A percentile compares a stretch with the other conserved stretches of the same genome.
Evolutionary conservation across 1,140 invertebrate genomes (phyloP).

Genomic region (Neodiprion virginianus): DNA sequence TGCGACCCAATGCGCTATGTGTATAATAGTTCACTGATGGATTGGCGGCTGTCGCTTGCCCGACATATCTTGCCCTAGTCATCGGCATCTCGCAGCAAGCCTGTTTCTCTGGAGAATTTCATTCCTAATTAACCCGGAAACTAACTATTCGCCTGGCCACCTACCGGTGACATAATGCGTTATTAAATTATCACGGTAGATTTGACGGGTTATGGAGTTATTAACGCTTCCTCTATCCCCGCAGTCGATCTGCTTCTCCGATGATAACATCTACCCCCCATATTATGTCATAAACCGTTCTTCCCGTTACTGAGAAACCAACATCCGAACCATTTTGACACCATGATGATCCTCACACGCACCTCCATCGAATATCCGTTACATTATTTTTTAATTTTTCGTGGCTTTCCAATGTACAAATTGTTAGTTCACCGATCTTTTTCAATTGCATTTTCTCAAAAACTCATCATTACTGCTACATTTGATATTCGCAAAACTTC

Average conservation of each 20-base stretch:
- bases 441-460: not conserved
- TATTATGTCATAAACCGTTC: constrained; percentile 1
- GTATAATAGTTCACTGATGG: constrained; percentile 29
- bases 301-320: not conserved
- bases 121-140: constrained; percentile 44
- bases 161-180: constrained; percentile 16
- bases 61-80: constrained; percentile 38
- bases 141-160: constrained; percentile 22
- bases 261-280: not conserved
- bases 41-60: constrained; percentile 34
- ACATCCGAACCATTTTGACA: not conserved
- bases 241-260: not conserved
- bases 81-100: constrained; percentile 23
- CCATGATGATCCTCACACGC: not conserved
- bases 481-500: no score
- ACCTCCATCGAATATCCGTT: not conserved
- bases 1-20: not conserved
- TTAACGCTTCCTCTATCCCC: constrained; percentile 1
- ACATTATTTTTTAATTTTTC: not conserved
- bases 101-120: constrained; percentile 30
- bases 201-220: constrained; percentile 9
- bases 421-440: no score
- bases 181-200: constrained; percentile 35
- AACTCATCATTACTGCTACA: no score
- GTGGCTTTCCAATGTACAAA: no score